Percentiles rank a stretch among this genome's conserved stretches.
Evolutionary conservation across 1,140 invertebrate species (phyloP).

Genomic region (Babylonia areolata): DNA sequence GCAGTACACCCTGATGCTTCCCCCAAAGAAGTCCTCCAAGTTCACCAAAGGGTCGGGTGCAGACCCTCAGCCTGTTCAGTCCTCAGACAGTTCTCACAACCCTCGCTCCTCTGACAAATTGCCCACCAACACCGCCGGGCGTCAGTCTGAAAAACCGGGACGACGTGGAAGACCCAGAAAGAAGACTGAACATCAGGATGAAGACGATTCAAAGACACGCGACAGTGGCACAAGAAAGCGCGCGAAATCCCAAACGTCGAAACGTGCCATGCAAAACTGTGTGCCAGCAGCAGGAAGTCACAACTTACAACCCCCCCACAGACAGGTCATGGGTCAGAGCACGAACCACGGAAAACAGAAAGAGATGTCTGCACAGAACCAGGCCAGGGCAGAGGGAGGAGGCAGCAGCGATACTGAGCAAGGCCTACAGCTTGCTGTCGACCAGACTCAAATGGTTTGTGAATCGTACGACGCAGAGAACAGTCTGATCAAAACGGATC

Average conservation of each 20-base stretch:
- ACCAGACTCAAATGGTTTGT: too few species aligned
- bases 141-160: not conserved
- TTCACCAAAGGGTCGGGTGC: not conserved
- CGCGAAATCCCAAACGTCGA: not conserved
- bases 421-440: too few species aligned
- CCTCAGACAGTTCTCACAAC: not conserved
- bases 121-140: too few species aligned
- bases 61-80: not conserved
- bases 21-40: not conserved
- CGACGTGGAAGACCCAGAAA: not conserved
- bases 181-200: not conserved
- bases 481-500: too few species aligned
- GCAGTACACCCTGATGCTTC: not conserved
- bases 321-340: too few species aligned
- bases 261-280: not conserved
- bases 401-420: too few species aligned
- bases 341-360: not conserved
- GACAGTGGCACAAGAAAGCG: not conserved
- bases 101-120: not conserved
- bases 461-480: too few species aligned
- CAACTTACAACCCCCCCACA: not conserved
- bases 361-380: not conserved
- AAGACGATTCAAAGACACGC: not conserved
- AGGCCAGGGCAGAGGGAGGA: not conserved
- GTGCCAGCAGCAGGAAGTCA: not conserved